phyloP scores from a whole-genome alignment of 1,140 invertebrate genomes.

The Heliconius himera region DNA sequence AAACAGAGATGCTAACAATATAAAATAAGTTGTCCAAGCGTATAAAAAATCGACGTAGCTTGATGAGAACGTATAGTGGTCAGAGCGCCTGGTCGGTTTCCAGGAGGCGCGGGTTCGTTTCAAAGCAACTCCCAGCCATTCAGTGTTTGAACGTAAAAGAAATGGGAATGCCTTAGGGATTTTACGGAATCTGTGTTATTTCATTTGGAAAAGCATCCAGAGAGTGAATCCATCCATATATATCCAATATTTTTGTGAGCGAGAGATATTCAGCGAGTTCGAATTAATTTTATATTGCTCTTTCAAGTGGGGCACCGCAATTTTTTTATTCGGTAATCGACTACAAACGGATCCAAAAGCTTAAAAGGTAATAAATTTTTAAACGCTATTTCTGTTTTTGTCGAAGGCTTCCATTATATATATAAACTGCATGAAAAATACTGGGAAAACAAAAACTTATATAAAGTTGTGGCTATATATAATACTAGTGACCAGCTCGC shows the following conservation, averaged over 20 bases:
- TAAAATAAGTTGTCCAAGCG: no score
- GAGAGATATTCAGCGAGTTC: constrained; percentile 7
- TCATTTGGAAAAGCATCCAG: constrained; percentile 20
- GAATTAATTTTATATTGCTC: constrained; percentile 14
- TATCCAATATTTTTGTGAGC: constrained; percentile 19
- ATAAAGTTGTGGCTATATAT: neutral
- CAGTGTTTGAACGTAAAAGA: neutral
- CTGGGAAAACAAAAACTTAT: neutral
- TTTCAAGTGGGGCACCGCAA: neutral
- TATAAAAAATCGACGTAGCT: no score
- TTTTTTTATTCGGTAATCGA: constrained; percentile 5
- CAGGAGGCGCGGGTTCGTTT: neutral
- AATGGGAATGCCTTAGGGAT: constrained; percentile 12
- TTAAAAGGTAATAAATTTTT: neutral
- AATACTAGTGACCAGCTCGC: no score
- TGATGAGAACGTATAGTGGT: no score
- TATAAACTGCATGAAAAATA: neutral
- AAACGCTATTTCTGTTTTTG: neutral
- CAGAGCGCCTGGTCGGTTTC: no score
- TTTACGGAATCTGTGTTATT: constrained; percentile 16
- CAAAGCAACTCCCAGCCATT: neutral
- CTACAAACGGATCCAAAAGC: constrained; percentile 9
- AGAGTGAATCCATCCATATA: constrained; percentile 22
- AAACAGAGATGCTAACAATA: no score
- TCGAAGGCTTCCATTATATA: neutral